Conservation (phyloP, 2,113 vertebrate species). For the Seriola dumerili region DNA sequence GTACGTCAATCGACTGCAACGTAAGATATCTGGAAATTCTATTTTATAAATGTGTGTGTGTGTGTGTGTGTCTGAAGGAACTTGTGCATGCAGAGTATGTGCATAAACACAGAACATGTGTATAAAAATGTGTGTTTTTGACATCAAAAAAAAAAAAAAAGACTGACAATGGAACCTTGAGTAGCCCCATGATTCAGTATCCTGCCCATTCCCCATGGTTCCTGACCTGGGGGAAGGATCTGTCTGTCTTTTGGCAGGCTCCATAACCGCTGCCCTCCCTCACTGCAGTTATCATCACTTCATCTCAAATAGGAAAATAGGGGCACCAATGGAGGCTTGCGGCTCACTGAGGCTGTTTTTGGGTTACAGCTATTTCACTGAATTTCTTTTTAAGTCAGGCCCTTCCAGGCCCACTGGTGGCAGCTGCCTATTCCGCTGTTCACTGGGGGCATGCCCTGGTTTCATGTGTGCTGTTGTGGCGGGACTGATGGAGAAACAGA, state of each 20-base stretch:
- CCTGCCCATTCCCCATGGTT: conserved; percentile 68
- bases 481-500: conserved; percentile 59
- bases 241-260: conserved; percentile 70
- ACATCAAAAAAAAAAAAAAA: conserved; percentile 65
- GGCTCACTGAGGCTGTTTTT: conserved; percentile 74
- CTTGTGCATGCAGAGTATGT: conserved; percentile 43
- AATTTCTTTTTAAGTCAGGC: conserved; percentile 81
- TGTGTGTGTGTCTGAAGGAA: conserved; percentile 26
- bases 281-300: conserved; percentile 73
- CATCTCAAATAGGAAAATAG: conserved; percentile 76
- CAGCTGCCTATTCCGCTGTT: conserved; percentile 80
- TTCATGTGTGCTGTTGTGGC: conserved; percentile 82
- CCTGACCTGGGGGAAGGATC: conserved; percentile 71
- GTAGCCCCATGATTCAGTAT: conserved; percentile 67
- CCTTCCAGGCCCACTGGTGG: conserved; percentile 80
- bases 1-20: conserved; percentile 28
- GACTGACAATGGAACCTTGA: conserved; percentile 67
- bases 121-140: conserved; percentile 73
- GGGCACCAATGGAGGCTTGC: conserved; percentile 61
- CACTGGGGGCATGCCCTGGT: conserved; percentile 87
- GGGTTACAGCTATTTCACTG: conserved; percentile 77
- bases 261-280: conserved; percentile 67
- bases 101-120: conserved; percentile 64
- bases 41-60: conserved; percentile 37
- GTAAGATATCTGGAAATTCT: conserved; percentile 49